These are phyloP conservation scores for Chaetophractus vellerosus DNA, from an alignment of 2,797 vertebrate species.

Conservation along the genomic window DNA sequence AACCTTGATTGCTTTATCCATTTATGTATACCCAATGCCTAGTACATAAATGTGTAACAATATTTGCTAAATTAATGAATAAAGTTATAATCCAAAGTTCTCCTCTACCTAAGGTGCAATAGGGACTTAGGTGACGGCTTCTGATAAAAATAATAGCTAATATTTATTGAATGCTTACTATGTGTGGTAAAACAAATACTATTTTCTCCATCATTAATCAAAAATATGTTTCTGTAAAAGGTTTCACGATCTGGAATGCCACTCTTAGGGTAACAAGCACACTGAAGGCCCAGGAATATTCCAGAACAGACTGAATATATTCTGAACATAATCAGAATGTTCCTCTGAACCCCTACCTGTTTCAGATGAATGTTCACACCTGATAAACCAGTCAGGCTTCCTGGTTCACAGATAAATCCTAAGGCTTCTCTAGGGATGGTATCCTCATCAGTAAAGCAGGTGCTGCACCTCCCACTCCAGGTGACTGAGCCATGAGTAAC, in stretches of 20 bases:
- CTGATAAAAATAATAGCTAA: not conserved
- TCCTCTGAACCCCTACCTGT: not conserved
- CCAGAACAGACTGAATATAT: not conserved
- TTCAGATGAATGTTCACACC: not conserved
- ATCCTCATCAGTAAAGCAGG: not conserved
- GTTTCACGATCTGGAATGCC: not conserved
- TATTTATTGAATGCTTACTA: not conserved
- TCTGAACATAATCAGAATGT: no score
- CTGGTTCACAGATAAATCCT: not conserved
- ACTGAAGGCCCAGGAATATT: not conserved
- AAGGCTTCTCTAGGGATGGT: not conserved
- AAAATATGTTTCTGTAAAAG: constrained; percentile 24
- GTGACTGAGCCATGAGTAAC: not conserved
- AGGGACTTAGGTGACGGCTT: not conserved
- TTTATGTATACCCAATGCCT: not conserved
- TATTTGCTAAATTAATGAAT: constrained; percentile 46
- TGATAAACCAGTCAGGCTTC: not conserved
- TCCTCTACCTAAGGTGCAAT: not conserved
- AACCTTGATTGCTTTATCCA: constrained; percentile 25
- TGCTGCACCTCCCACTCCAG: not conserved
- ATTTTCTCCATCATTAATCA: not conserved
- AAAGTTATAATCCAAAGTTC: not conserved
- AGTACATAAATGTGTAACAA: not conserved
- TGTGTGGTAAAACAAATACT: not conserved
- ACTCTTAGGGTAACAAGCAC: not conserved